A percentile compares a stretch with the other conserved stretches of the same genome.
Evolutionary conservation across 2,113 vertebrate species (phyloP).

Genomic region (Phrynocephalus versicolor): DNA sequence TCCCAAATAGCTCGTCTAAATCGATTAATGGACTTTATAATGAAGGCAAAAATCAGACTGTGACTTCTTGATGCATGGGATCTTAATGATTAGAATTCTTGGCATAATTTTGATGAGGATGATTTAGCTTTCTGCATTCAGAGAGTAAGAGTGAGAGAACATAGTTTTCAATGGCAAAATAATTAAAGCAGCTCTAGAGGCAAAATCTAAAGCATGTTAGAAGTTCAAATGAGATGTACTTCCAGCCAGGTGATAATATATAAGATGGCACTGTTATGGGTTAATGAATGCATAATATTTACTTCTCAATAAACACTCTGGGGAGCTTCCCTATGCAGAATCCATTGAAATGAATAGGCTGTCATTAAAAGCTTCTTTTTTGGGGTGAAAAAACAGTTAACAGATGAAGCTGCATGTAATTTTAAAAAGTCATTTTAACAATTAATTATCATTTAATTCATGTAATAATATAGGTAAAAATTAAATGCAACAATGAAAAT

Average conservation of each 20-base stretch:
- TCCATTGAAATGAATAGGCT: background rate
- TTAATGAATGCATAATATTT: no score
- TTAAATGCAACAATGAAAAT: no score
- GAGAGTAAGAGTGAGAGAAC: no score
- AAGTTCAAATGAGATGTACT: background rate
- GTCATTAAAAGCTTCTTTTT: no score
- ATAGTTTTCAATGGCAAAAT: background rate
- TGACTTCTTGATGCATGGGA: background rate
- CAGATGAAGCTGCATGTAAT: background rate
- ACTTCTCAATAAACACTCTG: background rate
- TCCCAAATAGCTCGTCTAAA: background rate
- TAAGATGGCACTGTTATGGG: background rate
- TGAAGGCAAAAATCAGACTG: background rate
- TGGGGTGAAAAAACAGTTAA: background rate
- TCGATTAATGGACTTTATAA: background rate
- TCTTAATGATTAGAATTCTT: background rate
- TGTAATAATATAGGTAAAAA: no score
- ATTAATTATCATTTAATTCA: no score
- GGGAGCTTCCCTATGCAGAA: background rate
- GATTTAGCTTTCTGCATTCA: no score
- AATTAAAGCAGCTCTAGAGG: background rate
- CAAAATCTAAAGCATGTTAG: background rate
- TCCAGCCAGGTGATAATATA: background rate
- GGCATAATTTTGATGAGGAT: background rate
- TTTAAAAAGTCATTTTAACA: slow-evolving; percentile 8